Evolutionary conservation across 1,140 invertebrate genomes (phyloP), one percentile per base, ranked within the genome.

Genomic region (Ips typographus): DNA sequence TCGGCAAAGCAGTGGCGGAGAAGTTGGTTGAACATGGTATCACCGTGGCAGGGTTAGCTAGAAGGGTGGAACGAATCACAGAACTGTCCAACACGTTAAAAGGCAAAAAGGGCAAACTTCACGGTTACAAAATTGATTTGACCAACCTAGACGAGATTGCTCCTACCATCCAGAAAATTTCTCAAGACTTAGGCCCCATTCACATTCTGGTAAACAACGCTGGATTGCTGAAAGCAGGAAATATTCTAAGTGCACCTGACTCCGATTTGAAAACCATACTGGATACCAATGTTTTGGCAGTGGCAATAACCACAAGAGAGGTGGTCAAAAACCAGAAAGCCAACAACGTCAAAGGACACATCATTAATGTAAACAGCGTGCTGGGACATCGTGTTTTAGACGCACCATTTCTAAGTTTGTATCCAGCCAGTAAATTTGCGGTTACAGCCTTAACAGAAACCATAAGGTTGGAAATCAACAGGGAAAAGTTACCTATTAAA

Each of bases 201-300:
- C 85, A 91, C 75, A 80, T 93, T 2, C 81, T 91, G 51, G 81
- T 94, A 40, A 93, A 93, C 76, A 91, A 90, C 76, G 91, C 91
- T 2, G 91, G 88, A 22, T 22, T 22, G 22, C 22, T 22, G 22
- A 22, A 22, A 22, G 22, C 22, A 22, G 22, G 22, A 22, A 22
- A 22, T n/a, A 40, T 75, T 2, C 62, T 74, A 2, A 56, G 60
- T 0, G 61, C 69, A 0, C 49, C 55, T n/a, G 65, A 37, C 22
- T 42, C 58, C 22, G 22, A 51, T 3, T 59, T 41, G 56, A 59
- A 39, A 51, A 61, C 41, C 6, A 47, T 47, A 8, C 57, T 66
- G 36, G 70, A 70, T 44, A 70, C 71, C 7, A 74, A 74, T 52
- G 71, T 75, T 41, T 70, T 89, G 4, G 70, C 77, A 0, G 73